These are phyloP conservation scores for Apoderus coryli DNA, from an alignment of 2,888 invertebrate genomes.

Conservation along the genomic window DNA sequence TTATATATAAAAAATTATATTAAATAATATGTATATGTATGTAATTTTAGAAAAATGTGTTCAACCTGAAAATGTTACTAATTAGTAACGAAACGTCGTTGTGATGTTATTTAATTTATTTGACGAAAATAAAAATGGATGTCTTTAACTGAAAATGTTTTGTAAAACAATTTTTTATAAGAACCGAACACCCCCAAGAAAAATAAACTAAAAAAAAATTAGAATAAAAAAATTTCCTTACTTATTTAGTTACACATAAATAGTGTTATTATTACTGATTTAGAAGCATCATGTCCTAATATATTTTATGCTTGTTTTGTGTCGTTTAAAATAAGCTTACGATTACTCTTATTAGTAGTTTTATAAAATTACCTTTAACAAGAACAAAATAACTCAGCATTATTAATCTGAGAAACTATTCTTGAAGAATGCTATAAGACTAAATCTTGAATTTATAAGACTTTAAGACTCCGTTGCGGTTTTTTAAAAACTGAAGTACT, in stretches of 20 bases:
- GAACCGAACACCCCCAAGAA: too few species aligned
- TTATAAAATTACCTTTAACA: conserved; percentile 2
- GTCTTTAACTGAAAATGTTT: too few species aligned
- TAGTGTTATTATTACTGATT: conserved; percentile 2
- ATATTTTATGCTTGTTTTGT: not conserved
- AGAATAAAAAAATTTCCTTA: not conserved
- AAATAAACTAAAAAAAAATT: too few species aligned
- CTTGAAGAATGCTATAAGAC: conserved; percentile 2
- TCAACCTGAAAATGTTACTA: too few species aligned
- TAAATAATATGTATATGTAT: too few species aligned
- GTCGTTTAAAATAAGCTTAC: conserved; percentile 1
- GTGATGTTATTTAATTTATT: too few species aligned
- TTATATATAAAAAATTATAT: too few species aligned
- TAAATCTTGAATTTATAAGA: conserved; percentile 2
- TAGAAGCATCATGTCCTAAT: conserved; percentile 1
- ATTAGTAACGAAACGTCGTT: too few species aligned
- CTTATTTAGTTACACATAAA: conserved; percentile 1
- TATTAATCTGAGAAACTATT: conserved; percentile 3
- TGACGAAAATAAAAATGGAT: too few species aligned
- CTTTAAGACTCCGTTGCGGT: conserved; percentile 1
- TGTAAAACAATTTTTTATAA: too few species aligned
- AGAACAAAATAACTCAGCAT: conserved; percentile 2
- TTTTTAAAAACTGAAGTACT: conserved; percentile 1
- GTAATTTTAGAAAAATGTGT: too few species aligned
- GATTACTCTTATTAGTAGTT: conserved; percentile 1